Base-by-base conservation (phyloP, 2,888 invertebrate species). In the Drepana falcataria region DNA sequence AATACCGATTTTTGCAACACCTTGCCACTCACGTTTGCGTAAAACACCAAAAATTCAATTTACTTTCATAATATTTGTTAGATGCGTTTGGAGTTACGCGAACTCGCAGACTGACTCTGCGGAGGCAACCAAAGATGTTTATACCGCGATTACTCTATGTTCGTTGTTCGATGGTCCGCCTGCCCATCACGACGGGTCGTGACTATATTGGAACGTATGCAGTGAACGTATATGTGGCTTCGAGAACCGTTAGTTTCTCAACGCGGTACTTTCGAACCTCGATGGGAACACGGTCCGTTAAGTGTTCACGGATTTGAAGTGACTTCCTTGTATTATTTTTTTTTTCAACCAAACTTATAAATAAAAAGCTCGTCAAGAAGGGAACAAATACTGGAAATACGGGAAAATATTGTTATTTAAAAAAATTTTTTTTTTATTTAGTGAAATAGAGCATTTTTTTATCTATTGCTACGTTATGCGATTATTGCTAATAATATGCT, bases 21-120 rank as follows among this genome's bases (percentile, higher is more conserved):
- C 7, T 35, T 35, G 34, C 33, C 51, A 51, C 51, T 51, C 51
- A 51, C 51, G 37, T 49, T 40, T 40, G 6, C 49, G 37, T 33
- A 34, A 40, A 51, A 4, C 51, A 41, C 51, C 9, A 41, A 9
- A 37, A n/a, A 4, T 35, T 51, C 3, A 51, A 33, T 33, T 51
- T 41, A 33, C 33, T 40, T 37, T 51, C 51, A 51, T 51, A 40
- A 33, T 40, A 6, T 21, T 41, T 51, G 5, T 51, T 40, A 40
- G 51, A 34, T 34, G 51, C 49, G 49, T 40, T 51, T 40, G 52
- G 61, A 53, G 52, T 55, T 57, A 55, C 56, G 35, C 59, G 57
- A 61, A 63, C 60, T 58, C 53, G 60, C 54, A 63, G 61, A 66
- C 66, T 66, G 66, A 56, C 61, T 54, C 55, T 51, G 49, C 48